Evolutionary conservation across 2,113 vertebrate species (phyloP).

Genomic region (Ibidorhyncha struthersii): DNA sequence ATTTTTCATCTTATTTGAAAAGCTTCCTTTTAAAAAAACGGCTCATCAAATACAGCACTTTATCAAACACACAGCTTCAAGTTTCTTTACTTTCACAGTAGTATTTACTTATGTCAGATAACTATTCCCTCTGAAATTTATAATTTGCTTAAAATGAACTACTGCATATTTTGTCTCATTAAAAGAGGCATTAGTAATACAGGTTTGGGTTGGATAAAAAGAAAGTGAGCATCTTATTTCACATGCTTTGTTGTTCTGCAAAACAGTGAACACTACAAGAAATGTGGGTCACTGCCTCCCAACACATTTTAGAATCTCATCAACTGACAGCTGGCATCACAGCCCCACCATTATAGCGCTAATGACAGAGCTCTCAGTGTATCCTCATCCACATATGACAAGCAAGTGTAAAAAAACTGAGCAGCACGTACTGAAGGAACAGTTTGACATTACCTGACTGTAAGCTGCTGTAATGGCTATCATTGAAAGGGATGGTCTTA

Average conservation of each 20-base stretch:
- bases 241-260: not conserved
- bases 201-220: not conserved
- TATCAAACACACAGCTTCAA: not conserved
- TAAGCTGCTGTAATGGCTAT: not conserved
- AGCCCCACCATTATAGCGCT: not conserved
- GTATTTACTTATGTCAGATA: not conserved
- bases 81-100: not conserved
- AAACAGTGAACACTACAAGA: not conserved
- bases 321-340: not conserved
- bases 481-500: not conserved
- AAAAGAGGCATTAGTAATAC: not conserved
- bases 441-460: not conserved
- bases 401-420: not conserved
- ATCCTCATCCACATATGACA: not conserved
- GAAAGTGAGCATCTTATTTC: not conserved
- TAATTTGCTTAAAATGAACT: not conserved
- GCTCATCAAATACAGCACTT: not conserved
- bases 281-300: not conserved
- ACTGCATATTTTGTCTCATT: not conserved
- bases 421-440: not conserved
- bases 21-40: not conserved
- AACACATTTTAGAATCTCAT: not conserved
- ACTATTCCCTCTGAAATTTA: not conserved
- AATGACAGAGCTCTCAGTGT: not conserved
- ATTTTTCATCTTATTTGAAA: not conserved